Conservation (phyloP, 2,113 vertebrate genomes). For the Pipa parva region DNA sequence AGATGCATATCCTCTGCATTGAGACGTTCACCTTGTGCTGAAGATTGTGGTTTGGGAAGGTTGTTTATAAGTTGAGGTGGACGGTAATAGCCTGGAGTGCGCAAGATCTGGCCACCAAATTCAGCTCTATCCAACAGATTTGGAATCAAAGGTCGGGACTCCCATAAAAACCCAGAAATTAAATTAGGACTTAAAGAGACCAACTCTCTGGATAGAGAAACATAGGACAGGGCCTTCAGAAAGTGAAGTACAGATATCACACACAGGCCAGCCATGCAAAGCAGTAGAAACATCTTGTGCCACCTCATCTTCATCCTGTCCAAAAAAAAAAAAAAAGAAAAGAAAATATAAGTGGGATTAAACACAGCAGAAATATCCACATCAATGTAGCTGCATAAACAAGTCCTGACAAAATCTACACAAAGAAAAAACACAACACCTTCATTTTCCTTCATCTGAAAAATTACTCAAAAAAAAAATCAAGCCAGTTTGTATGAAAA, state of each 20-base stretch:
- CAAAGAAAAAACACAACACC: too few relatives aligned
- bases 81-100: constrained; percentile 60
- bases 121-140: constrained; percentile 73
- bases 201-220: constrained; percentile 90
- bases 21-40: neutral
- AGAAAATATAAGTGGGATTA: too few relatives aligned
- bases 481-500: too few relatives aligned
- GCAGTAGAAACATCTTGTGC: constrained; percentile 92
- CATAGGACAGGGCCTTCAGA: constrained; percentile 96
- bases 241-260: constrained; percentile 98
- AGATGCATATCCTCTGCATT: constrained; percentile 67
- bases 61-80: constrained; percentile 62
- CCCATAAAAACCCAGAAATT: constrained; percentile 96
- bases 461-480: too few relatives aligned
- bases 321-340: constrained; percentile 42
- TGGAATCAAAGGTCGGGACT: constrained; percentile 73
- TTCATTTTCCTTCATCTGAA: too few relatives aligned
- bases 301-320: constrained; percentile 97
- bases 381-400: too few relatives aligned
- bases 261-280: constrained; percentile 97
- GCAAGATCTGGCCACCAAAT: constrained; percentile 65
- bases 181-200: constrained; percentile 94
- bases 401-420: too few relatives aligned
- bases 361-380: too few relatives aligned
- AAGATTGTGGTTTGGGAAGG: constrained; percentile 44